A percentile compares a stretch with the other conserved stretches of the same genome.
These are phyloP conservation scores for Calycopis cecrops DNA, from an alignment of 1,140 invertebrate genomes.

Conservation along the genomic window DNA sequence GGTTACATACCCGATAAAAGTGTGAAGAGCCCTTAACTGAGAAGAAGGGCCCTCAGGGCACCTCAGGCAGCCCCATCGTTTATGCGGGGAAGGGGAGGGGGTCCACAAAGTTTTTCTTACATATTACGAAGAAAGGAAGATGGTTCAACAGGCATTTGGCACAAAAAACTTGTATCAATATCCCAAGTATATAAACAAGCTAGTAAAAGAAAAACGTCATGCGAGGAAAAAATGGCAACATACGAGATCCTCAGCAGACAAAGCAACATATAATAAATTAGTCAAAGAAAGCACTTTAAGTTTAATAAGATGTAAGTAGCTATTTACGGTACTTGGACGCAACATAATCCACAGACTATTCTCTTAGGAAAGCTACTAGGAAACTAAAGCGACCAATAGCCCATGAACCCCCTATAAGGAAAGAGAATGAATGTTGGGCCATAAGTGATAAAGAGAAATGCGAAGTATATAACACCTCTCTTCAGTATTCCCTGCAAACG, in stretches of 20 bases:
- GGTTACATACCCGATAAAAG: background rate
- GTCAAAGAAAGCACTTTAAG: slow-evolving; percentile 17
- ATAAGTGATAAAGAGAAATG: slow-evolving; percentile 22
- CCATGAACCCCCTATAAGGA: slow-evolving; percentile 10
- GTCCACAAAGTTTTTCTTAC: no score
- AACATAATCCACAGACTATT: slow-evolving; percentile 22
- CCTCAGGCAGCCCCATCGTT: no score
- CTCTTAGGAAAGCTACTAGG: slow-evolving; percentile 27
- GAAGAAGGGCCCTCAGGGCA: no score
- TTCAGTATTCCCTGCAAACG: slow-evolving; percentile 21
- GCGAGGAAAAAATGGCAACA: slow-evolving; percentile 23
- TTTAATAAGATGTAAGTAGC: slow-evolving; percentile 15
- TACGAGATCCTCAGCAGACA: slow-evolving; percentile 13
- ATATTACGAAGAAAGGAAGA: no score
- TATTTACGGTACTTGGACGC: slow-evolving; percentile 20
- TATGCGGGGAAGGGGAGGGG: no score
- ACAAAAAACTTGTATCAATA: no score
- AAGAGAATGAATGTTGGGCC: slow-evolving; percentile 16
- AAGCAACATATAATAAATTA: slow-evolving; percentile 21
- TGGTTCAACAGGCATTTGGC: no score
- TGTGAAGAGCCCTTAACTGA: no score
- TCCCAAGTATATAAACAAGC: no score
- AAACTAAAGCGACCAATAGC: no score
- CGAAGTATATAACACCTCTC: slow-evolving; percentile 22
- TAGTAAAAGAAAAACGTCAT: slow-evolving; percentile 19